Evolutionary conservation across 1,140 invertebrate genomes (phyloP).

Genomic region (Periplaneta americana): DNA sequence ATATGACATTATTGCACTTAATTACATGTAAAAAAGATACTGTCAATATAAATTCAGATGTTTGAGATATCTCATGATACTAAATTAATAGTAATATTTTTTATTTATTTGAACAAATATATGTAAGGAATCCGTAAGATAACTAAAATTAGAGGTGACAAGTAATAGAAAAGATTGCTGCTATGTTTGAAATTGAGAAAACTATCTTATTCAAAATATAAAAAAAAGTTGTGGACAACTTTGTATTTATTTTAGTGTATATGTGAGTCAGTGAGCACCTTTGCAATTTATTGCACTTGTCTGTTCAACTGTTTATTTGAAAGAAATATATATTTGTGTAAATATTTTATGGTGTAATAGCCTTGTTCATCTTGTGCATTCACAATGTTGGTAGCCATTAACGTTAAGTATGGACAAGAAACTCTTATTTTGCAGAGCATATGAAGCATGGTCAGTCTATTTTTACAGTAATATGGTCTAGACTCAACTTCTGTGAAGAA

Average conservation of each 20-base stretch:
- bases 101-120: too few species aligned
- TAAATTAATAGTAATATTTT: too few species aligned
- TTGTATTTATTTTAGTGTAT: not conserved
- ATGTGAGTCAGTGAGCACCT: not conserved
- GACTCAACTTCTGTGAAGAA: too few species aligned
- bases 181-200: not conserved
- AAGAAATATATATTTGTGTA: not conserved
- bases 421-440: too few species aligned
- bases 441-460: too few species aligned
- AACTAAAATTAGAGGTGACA: not conserved
- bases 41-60: too few species aligned
- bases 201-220: not conserved
- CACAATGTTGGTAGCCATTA: not conserved
- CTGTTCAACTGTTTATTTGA: not conserved
- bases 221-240: not conserved
- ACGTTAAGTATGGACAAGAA: too few species aligned
- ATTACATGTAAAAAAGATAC: too few species aligned
- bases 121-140: not conserved
- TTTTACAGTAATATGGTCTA: too few species aligned
- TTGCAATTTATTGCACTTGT: not conserved
- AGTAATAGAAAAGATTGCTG: not conserved
- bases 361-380: not conserved
- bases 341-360: not conserved
- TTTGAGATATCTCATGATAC: too few species aligned
- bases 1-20: too few species aligned